Conservation (phyloP, 1,140 invertebrate genomes). For the Achatina immaculata region DNA sequence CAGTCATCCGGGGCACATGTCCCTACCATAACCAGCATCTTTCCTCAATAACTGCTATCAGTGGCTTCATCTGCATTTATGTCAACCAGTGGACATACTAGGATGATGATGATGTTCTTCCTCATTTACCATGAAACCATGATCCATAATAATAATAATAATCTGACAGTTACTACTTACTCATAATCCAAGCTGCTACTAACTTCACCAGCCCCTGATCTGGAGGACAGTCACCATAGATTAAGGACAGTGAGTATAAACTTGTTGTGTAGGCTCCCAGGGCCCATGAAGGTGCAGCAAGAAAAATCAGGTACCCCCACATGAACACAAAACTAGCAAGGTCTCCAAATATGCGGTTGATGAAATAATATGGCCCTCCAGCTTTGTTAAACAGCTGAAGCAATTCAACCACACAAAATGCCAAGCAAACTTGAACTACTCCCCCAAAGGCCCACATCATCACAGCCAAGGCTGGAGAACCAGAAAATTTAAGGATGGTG, state of each 20-base stretch:
- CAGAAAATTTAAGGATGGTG: conserved; percentile 43
- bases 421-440: conserved; percentile 65
- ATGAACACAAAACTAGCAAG: conserved; percentile 92
- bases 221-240: conserved; percentile 47
- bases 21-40: too few species aligned
- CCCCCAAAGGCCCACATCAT: conserved; percentile 50
- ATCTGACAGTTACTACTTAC: too few species aligned
- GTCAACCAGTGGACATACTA: too few species aligned
- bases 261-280: conserved; percentile 47
- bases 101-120: too few species aligned
- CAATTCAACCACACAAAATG: conserved; percentile 94
- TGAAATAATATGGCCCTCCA: conserved; percentile 97
- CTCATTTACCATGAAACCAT: too few species aligned
- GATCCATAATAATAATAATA: too few species aligned
- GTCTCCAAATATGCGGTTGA: conserved; percentile 86
- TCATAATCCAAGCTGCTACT: conserved; percentile 49
- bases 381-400: conserved; percentile 92
- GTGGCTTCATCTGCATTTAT: too few species aligned
- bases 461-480: conserved; percentile 49
- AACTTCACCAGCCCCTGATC: conserved; percentile 48
- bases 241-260: conserved; percentile 50
- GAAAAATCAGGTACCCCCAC: conserved; percentile 81
- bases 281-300: conserved; percentile 78
- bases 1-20: too few species aligned
- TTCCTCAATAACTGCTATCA: too few species aligned